A percentile compares a stretch with the other conserved stretches of the same genome.
Conservation (phyloP, 2,113 vertebrate species). For the Eulacestoma nigropectus region DNA sequence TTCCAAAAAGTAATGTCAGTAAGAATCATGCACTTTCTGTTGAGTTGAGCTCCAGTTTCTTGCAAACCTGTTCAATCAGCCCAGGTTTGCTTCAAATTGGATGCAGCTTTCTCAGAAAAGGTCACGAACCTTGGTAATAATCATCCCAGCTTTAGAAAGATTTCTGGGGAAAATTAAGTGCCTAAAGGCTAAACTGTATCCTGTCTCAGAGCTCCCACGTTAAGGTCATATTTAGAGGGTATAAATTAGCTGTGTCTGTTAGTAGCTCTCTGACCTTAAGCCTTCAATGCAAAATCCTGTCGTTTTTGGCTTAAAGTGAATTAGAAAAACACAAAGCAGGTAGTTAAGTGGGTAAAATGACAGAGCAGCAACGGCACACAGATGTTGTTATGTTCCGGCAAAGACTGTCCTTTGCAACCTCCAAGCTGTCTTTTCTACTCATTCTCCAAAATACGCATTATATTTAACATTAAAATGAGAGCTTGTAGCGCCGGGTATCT, state of each 20-base stretch:
- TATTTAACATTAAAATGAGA: constrained; percentile 24
- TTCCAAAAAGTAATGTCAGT: neutral
- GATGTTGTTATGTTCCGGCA: neutral
- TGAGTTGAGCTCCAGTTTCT: neutral
- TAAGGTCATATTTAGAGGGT: constrained; percentile 14
- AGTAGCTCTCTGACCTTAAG: constrained; percentile 29
- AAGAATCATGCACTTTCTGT: neutral
- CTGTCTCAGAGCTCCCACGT: constrained; percentile 13
- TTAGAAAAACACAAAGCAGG: neutral
- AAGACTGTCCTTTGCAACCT: neutral
- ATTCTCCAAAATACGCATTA: neutral
- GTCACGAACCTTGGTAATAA: constrained; percentile 23
- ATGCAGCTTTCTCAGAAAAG: constrained; percentile 23
- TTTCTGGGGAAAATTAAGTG: constrained; percentile 37
- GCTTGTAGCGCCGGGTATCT: neutral
- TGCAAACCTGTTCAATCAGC: neutral
- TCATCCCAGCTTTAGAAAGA: neutral
- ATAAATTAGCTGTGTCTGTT: constrained; percentile 35
- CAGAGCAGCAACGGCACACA: neutral
- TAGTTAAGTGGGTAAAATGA: neutral
- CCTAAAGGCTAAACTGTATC: constrained; percentile 54
- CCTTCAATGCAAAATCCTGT: neutral
- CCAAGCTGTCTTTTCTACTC: neutral
- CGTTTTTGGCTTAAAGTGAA: neutral
- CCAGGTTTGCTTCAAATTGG: neutral